These are phyloP conservation scores for Apocrypta bakeri DNA, from an alignment of 1,140 invertebrate genomes.

Conservation along the genomic window DNA sequence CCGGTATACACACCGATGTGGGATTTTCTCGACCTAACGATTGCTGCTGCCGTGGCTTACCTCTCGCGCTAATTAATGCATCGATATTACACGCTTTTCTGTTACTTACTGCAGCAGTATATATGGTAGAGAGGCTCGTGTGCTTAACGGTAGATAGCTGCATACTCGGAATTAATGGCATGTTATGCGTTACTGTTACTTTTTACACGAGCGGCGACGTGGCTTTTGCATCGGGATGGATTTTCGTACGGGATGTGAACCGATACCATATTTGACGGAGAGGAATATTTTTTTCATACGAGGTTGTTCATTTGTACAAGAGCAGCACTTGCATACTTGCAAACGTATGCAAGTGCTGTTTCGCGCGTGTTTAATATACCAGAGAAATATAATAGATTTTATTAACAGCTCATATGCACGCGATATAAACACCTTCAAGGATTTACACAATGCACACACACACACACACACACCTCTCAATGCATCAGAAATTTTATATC, in stretches of 20 bases:
- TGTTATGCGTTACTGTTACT: constrained; percentile 20
- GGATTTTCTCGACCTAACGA: constrained; percentile 9
- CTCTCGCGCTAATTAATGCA: constrained; percentile 45
- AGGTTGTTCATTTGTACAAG: too few species aligned
- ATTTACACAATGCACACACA: not conserved
- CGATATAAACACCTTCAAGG: not conserved
- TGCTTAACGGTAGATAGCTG: not conserved
- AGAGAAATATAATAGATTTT: too few species aligned
- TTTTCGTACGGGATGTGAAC: not conserved
- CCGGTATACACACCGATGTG: not conserved
- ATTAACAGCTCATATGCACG: not conserved
- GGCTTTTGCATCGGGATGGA: not conserved
- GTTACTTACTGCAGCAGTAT: not conserved
- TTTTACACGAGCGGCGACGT: constrained; percentile 12
- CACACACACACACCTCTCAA: not conserved
- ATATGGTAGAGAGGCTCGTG: not conserved
- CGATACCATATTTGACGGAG: too few species aligned
- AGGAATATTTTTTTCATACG: too few species aligned
- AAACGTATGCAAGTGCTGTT: too few species aligned
- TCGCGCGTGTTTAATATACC: not conserved
- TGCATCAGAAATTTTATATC: too few species aligned
- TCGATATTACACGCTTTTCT: constrained; percentile 42
- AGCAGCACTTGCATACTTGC: not conserved
- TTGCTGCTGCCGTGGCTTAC: not conserved
- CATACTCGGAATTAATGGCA: constrained; percentile 22